Evolutionary conservation across 2,888 invertebrate species (phyloP).

Genomic region (Cheilosia urbana): DNA sequence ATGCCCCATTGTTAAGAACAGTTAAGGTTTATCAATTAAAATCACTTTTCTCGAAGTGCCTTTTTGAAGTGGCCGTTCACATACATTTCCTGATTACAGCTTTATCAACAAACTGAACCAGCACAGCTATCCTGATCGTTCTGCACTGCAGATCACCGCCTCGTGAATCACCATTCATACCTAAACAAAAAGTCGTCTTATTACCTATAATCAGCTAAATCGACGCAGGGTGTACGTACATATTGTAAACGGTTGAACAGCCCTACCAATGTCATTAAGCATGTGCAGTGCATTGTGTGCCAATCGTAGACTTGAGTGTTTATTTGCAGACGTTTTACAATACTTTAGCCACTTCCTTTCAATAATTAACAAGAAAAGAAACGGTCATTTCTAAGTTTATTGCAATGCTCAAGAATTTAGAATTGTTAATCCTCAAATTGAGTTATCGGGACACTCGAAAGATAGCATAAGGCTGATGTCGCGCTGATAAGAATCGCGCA

Average conservation of each 20-base stretch:
- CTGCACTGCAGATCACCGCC: not conserved
- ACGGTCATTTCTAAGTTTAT: not conserved
- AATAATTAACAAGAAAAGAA: not conserved
- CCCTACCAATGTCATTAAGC: slow-evolving; percentile 1
- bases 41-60: not conserved
- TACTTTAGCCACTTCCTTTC: not conserved
- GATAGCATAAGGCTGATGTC: not conserved
- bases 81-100: not conserved
- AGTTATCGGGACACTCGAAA: slow-evolving; percentile 17
- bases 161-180: not conserved
- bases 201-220: not conserved
- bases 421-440: not conserved
- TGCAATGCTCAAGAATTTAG: not conserved
- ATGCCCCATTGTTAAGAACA: not conserved
- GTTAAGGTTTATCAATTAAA: not conserved
- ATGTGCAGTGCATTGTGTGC: not conserved
- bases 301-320: not conserved
- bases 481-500: slow-evolving; percentile 25
- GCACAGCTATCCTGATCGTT: not conserved
- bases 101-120: not conserved
- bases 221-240: not conserved
- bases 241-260: not conserved
- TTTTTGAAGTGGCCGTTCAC: not conserved
- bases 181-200: not conserved
- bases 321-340: not conserved